Conservation (phyloP, 30 jellyfish, hydroid and myxozoan species). For the Hydra vulgaris region DNA sequence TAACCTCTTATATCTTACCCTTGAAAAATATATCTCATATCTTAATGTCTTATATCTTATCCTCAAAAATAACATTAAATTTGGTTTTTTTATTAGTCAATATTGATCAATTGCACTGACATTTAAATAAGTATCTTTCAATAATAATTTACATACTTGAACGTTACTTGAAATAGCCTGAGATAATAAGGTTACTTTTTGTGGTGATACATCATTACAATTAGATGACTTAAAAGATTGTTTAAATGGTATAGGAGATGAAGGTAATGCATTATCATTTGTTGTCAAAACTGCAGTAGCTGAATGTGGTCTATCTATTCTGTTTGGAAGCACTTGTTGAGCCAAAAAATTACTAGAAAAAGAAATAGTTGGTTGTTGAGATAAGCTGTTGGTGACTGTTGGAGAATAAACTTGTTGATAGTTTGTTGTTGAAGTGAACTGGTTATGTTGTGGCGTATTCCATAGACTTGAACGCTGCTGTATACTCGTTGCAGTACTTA, state of each 20-base stretch:
- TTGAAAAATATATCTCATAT: no score
- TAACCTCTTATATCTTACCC: no score
- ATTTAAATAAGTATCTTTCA: no score
- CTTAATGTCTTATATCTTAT: no score
- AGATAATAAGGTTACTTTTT: slow-evolving; percentile 18
- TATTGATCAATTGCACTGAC: no score
- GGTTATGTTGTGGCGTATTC: neutral
- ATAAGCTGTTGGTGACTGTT: neutral
- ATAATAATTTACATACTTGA: slow-evolving; percentile 1
- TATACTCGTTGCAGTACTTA: neutral
- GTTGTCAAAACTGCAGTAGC: slow-evolving; percentile 17
- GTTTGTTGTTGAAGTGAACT: neutral
- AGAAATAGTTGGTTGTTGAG: neutral
- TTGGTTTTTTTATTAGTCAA: no score
- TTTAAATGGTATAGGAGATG: slow-evolving; percentile 25
- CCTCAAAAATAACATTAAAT: no score
- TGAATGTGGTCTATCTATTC: slow-evolving; percentile 31
- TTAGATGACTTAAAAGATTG: neutral
- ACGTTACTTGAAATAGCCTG: slow-evolving; percentile 11
- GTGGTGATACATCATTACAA: slow-evolving; percentile 3
- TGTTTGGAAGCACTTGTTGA: neutral
- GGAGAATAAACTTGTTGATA: neutral
- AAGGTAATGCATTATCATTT: slow-evolving; percentile 13
- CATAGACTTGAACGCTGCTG: neutral
- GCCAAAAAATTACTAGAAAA: neutral